Conservation (phyloP, 2,888 invertebrate genomes). For the Elmis aenea region DNA sequence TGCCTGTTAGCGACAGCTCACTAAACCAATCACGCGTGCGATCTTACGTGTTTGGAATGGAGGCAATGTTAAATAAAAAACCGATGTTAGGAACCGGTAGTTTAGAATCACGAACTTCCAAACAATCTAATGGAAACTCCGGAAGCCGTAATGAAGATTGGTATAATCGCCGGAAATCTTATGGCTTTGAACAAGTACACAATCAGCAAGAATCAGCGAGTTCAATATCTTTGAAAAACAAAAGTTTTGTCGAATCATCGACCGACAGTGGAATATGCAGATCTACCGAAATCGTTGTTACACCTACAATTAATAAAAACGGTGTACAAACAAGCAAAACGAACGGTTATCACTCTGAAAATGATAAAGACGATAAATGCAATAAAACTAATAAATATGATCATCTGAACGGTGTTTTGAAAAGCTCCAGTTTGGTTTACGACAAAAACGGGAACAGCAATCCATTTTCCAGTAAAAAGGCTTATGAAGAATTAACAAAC, state of each 20-base stretch:
- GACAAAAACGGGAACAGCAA: constrained; percentile 25
- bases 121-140: constrained; percentile 37
- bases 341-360: constrained; percentile 40
- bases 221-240: constrained; percentile 44
- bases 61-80: constrained; percentile 38
- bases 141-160: constrained; percentile 55
- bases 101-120: constrained; percentile 46
- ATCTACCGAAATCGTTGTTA: constrained; percentile 61
- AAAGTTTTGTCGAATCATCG: constrained; percentile 64
- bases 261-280: constrained; percentile 73
- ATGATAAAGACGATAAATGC: constrained; percentile 25
- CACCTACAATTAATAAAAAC: constrained; percentile 35
- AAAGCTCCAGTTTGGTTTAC: constrained; percentile 28
- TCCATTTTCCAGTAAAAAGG: constrained; percentile 15
- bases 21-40: constrained; percentile 38
- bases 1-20: constrained; percentile 30
- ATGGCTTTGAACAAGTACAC: constrained; percentile 63
- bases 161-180: constrained; percentile 71
- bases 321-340: constrained; percentile 8
- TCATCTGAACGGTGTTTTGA: constrained; percentile 14
- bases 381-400: constrained; percentile 9
- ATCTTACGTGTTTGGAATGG: constrained; percentile 49
- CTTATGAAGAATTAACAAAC: constrained; percentile 20
- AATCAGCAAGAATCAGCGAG: constrained; percentile 32
- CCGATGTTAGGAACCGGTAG: constrained; percentile 45